Conservation (phyloP, 1,140 invertebrate genomes). For the Uloborus diversus region DNA sequence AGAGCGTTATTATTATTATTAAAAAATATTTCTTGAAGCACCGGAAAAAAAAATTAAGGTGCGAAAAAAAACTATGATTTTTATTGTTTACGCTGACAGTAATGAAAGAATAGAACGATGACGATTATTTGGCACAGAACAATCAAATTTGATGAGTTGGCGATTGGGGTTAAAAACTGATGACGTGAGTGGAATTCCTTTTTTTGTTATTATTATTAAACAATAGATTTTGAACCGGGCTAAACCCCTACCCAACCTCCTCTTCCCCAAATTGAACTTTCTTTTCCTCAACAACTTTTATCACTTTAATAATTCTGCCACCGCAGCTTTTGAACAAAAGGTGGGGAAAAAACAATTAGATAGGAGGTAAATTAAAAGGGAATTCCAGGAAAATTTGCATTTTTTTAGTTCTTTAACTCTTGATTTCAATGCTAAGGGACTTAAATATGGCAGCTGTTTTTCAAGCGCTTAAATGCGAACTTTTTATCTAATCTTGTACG, state of each 20-base stretch:
- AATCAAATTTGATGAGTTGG: constrained; percentile 53
- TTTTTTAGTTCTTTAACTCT: neutral
- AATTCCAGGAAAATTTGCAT: constrained; percentile 39
- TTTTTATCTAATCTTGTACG: too few species aligned
- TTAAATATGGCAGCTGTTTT: constrained; percentile 45
- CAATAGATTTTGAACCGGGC: constrained; percentile 51
- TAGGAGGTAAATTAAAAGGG: constrained; percentile 50
- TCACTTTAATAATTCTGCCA: constrained; percentile 34
- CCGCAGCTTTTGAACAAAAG: constrained; percentile 46
- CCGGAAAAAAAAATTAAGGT: constrained; percentile 4
- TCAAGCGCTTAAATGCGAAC: too few species aligned
- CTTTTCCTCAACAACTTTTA: constrained; percentile 7
- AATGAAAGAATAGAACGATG: constrained; percentile 44
- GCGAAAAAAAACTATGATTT: constrained; percentile 6
- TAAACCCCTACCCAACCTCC: constrained; percentile 1
- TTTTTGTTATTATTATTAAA: constrained; percentile 56
- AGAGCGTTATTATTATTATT: constrained; percentile 29
- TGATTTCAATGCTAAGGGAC: constrained; percentile 26
- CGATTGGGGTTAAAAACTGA: constrained; percentile 56
- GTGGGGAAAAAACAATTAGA: constrained; percentile 49
- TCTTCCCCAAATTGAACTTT: constrained; percentile 28
- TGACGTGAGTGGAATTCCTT: constrained; percentile 49
- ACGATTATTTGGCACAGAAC: constrained; percentile 47
- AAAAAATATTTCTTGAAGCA: constrained; percentile 33
- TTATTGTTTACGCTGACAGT: constrained; percentile 44